Percentiles rank a stretch among this genome's conserved stretches.
Conservation (phyloP, 1,140 invertebrate genomes). For the Zaprionus camerounensis region DNA sequence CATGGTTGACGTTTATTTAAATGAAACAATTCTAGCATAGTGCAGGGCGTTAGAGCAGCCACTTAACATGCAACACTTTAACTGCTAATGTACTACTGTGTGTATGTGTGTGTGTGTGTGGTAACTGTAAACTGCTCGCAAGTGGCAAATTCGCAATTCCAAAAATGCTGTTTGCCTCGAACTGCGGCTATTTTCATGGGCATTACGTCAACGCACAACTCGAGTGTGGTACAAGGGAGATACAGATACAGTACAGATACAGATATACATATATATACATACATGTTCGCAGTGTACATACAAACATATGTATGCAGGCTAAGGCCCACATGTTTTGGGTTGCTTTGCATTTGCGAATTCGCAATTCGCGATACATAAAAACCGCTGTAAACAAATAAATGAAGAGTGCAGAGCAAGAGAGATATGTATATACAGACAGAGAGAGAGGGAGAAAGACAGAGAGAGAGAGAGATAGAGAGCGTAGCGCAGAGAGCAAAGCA, state of each 20-base stretch:
- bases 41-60: conserved; percentile 28
- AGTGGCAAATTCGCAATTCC: conserved; percentile 50
- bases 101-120: background rate
- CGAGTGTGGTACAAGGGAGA: background rate
- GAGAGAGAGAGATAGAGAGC: conserved; percentile 12
- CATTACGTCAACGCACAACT: conserved; percentile 69
- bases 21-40: conserved; percentile 35
- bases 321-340: conserved; percentile 66
- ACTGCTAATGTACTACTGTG: background rate
- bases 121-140: conserved; percentile 12
- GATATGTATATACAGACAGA: background rate
- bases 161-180: conserved; percentile 53
- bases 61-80: conserved; percentile 38
- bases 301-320: conserved; percentile 22
- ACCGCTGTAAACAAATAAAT: conserved; percentile 64
- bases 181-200: conserved; percentile 67
- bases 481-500: conserved; percentile 21
- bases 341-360: conserved; percentile 57
- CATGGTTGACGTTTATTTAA: conserved; percentile 19
- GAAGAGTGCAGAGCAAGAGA: background rate
- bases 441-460: conserved; percentile 1
- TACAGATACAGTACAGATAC: background rate
- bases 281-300: conserved; percentile 37
- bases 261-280: conserved; percentile 24
- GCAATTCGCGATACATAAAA: conserved; percentile 65